phyloP scores from a whole-genome alignment of 1,140 invertebrate genomes.

The Drosophila varians region DNA sequence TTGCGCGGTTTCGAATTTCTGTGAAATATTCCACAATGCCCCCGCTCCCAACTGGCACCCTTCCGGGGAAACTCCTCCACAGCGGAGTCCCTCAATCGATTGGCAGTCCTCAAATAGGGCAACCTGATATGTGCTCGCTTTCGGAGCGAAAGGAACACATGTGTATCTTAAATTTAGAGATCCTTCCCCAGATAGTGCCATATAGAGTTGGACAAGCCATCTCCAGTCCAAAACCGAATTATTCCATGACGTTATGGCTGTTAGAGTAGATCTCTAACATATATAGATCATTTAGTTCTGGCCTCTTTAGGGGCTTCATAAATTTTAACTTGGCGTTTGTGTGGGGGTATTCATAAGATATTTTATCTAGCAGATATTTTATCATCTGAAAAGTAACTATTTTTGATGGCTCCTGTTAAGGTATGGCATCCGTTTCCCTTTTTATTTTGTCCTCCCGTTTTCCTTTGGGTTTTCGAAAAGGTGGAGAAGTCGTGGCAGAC shows the following conservation, averaged over 20 bases:
- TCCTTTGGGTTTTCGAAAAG: not conserved
- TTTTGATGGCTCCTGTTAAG: not conserved
- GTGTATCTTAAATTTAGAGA: constrained; percentile 20
- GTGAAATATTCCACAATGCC: constrained; percentile 39
- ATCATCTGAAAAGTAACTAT: not conserved
- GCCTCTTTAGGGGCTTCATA: not conserved
- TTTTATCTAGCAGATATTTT: not conserved
- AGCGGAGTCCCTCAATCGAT: constrained; percentile 39
- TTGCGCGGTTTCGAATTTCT: constrained; percentile 68
- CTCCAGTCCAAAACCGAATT: not conserved
- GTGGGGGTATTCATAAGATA: not conserved
- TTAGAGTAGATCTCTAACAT: constrained; percentile 3
- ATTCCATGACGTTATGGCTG: constrained; percentile 17
- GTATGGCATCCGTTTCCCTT: not conserved
- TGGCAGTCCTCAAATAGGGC: constrained; percentile 26
- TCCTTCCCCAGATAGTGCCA: constrained; percentile 18
- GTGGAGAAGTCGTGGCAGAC: constrained; percentile 17
- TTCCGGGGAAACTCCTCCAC: constrained; percentile 1
- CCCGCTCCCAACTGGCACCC: not conserved
- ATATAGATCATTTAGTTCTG: constrained; percentile 5
- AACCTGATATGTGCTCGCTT: constrained; percentile 28
- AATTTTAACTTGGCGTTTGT: not conserved
- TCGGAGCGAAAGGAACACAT: constrained; percentile 7
- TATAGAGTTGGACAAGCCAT: constrained; percentile 8
- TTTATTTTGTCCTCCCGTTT: constrained; percentile 2